A percentile compares a stretch with the other conserved stretches of the same genome.
These are phyloP conservation scores for Ahaetulla prasina DNA, from an alignment of 2,113 vertebrate genomes.

Conservation along the genomic window DNA sequence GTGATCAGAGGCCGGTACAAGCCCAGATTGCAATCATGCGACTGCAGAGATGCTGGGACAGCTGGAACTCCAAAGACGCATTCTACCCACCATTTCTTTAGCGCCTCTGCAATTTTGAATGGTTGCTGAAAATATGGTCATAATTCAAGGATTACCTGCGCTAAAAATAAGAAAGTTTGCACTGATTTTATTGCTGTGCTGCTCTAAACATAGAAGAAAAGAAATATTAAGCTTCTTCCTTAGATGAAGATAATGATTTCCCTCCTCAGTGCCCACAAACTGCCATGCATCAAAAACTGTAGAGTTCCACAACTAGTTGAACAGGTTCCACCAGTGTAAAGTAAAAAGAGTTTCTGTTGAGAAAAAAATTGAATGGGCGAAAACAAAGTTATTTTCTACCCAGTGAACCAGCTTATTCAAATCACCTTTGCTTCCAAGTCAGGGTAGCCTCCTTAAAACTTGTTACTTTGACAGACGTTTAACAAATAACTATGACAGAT, in stretches of 20 bases:
- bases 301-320: constrained; percentile 52
- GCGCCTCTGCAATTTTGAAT: not conserved
- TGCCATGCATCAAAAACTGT: constrained; percentile 31
- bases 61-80: not conserved
- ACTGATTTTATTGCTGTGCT: not conserved
- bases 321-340: constrained; percentile 42
- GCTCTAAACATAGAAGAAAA: not conserved
- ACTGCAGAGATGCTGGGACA: not conserved
- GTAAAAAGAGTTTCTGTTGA: constrained; percentile 38
- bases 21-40: not conserved
- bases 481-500: not conserved
- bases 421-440: not conserved
- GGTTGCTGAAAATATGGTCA: not conserved
- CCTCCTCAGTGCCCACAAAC: constrained; percentile 31
- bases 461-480: not conserved
- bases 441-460: not conserved
- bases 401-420: not conserved
- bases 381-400: not conserved
- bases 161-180: not conserved
- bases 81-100: not conserved
- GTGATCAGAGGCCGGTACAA: not conserved
- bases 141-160: not conserved
- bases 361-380: constrained; percentile 21
- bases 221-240: not conserved
- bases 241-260: constrained; percentile 26